Conservation (phyloP, 2,113 vertebrate genomes). For the Chiloscyllium plagiosum region DNA sequence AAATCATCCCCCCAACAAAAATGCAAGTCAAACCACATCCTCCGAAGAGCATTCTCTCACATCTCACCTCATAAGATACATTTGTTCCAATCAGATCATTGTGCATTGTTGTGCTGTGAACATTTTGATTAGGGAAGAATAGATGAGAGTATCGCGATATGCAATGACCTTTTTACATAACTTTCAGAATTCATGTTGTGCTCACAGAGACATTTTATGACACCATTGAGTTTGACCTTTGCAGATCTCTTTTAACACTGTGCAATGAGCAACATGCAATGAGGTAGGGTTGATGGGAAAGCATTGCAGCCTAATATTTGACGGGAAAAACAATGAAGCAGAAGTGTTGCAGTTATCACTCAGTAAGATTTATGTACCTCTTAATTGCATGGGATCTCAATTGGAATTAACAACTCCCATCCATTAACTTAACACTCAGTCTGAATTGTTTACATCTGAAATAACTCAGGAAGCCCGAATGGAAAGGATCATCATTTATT, state of each 20-base stretch:
- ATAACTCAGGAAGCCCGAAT: too few species aligned
- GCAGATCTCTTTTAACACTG: background rate
- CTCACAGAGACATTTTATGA: background rate
- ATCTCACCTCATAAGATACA: background rate
- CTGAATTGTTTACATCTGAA: background rate
- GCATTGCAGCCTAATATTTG: background rate
- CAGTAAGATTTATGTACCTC: background rate
- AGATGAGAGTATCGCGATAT: background rate
- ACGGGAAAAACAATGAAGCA: background rate
- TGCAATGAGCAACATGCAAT: background rate
- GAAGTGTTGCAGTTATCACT: background rate
- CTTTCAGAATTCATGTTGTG: background rate
- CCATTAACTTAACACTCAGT: background rate
- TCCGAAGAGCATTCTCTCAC: background rate
- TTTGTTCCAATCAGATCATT: background rate
- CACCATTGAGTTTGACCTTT: background rate
- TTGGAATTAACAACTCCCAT: background rate
- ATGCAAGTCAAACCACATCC: slow-evolving; percentile 8
- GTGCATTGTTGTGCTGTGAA: background rate
- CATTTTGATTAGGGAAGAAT: background rate
- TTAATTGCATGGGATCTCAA: background rate
- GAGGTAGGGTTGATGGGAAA: background rate
- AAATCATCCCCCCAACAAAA: background rate
- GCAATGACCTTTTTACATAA: background rate
- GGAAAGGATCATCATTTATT: too few species aligned